A percentile compares a stretch with the other conserved stretches of the same genome.
Conservation (phyloP, 2,113 vertebrate genomes). For the Taxidea taxus region DNA sequence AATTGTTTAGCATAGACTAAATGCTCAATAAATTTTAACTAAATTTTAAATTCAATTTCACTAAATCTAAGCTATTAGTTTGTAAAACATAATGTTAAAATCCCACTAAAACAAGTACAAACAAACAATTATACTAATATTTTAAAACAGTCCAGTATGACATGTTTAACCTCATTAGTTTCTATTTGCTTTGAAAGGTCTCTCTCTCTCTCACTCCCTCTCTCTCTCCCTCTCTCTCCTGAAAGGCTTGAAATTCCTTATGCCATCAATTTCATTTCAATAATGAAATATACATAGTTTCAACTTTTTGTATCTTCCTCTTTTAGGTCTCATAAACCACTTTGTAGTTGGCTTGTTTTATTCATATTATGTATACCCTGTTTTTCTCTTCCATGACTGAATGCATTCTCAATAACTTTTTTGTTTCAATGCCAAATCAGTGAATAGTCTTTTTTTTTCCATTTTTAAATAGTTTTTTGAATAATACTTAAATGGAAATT, state of each 20-base stretch:
- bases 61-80: not conserved
- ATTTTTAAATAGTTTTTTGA: not conserved
- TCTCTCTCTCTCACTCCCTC: not conserved
- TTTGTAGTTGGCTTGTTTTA: not conserved
- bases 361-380: not conserved
- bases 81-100: not conserved
- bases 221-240: not conserved
- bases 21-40: not conserved
- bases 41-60: constrained; percentile 14
- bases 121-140: not conserved
- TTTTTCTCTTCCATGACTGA: not conserved
- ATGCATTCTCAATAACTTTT: not conserved
- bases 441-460: not conserved
- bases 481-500: constrained; percentile 8
- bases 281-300: not conserved
- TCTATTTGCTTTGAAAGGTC: not conserved
- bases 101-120: not conserved
- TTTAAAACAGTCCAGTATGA: not conserved
- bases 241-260: not conserved
- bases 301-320: not conserved
- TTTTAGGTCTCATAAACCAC: not conserved
- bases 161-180: not conserved
- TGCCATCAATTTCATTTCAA: not conserved
- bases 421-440: not conserved
- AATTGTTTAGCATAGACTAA: not conserved